Evolutionary conservation across 2,113 vertebrate species (phyloP).

Genomic region (Ploceus nigricollis): DNA sequence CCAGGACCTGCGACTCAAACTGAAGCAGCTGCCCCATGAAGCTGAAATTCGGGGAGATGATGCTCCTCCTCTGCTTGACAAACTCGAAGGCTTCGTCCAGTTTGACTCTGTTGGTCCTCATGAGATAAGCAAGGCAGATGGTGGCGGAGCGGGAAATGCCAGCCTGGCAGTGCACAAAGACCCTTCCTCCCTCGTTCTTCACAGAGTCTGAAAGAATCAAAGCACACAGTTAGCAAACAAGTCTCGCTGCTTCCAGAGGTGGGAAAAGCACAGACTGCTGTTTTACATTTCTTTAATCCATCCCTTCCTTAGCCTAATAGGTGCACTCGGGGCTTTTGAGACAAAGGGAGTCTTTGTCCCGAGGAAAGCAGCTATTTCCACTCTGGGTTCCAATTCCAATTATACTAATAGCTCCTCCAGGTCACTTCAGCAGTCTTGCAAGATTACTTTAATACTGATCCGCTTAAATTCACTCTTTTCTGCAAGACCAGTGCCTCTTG

Average conservation of each 20-base stretch:
- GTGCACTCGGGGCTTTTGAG: not conserved
- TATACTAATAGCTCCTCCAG: slow-evolving; percentile 24
- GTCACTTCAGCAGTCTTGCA: slow-evolving; percentile 32
- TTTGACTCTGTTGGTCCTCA: slow-evolving; percentile 96
- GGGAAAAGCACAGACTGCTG: not conserved
- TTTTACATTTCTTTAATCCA: not conserved
- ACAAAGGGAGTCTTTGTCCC: slow-evolving; percentile 41
- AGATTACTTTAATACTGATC: slow-evolving; percentile 41
- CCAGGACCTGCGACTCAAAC: slow-evolving; percentile 95
- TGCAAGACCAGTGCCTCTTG: not conserved
- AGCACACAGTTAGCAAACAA: slow-evolving; percentile 34
- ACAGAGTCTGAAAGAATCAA: slow-evolving; percentile 84
- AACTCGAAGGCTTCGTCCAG: slow-evolving; percentile 98
- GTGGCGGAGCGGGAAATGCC: slow-evolving; percentile 97
- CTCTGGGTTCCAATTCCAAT: slow-evolving; percentile 13
- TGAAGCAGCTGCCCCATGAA: slow-evolving; percentile 99
- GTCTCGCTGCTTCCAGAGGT: not conserved
- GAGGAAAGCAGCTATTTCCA: not conserved
- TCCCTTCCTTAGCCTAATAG: not conserved
- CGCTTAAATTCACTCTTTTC: slow-evolving; percentile 5
- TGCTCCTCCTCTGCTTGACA: slow-evolving; percentile 95
- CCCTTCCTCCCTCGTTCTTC: slow-evolving; percentile 89
- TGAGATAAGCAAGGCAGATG: slow-evolving; percentile 97
- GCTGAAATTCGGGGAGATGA: slow-evolving; percentile 99
- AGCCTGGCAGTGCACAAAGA: slow-evolving; percentile 97